phyloP scores from a whole-genome alignment of 2,113 vertebrate genomes.

The Panurus biarmicus region DNA sequence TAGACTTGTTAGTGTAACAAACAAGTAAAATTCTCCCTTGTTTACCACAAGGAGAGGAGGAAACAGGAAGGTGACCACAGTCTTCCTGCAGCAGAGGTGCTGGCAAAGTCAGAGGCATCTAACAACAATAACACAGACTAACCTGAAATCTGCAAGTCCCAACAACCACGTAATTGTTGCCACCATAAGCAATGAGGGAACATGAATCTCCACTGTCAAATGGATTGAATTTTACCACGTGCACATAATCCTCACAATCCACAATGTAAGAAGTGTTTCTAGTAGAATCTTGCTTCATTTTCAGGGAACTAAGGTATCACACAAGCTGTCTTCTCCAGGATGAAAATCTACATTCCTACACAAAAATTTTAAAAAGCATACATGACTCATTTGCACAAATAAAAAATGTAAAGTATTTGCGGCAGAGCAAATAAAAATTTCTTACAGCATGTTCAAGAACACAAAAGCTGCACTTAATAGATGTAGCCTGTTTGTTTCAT shows the following conservation, averaged over 20 bases:
- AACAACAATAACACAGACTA: slow-evolving; percentile 10
- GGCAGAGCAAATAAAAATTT: not conserved
- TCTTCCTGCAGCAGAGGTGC: not conserved
- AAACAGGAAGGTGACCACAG: not conserved
- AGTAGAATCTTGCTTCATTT: slow-evolving; percentile 83
- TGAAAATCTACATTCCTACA: slow-evolving; percentile 5
- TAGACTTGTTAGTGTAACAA: not conserved
- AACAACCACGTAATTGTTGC: slow-evolving; percentile 87
- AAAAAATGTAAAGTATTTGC: not conserved
- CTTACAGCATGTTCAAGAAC: not conserved
- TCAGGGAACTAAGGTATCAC: not conserved
- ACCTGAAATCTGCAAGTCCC: slow-evolving; percentile 91
- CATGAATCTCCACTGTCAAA: slow-evolving; percentile 80
- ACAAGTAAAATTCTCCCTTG: not conserved
- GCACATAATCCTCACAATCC: slow-evolving; percentile 88
- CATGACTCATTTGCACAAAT: not conserved
- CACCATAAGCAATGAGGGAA: slow-evolving; percentile 89
- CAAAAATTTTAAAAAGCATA: not conserved
- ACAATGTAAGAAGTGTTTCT: slow-evolving; percentile 83
- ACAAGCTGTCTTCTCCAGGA: not conserved
- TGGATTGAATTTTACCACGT: slow-evolving; percentile 92
- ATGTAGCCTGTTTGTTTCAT: not conserved
- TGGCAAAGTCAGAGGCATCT: not conserved
- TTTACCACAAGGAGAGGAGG: not conserved
- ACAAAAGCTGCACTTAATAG: not conserved